Evolutionary conservation across 2,888 invertebrate species (phyloP), one percentile per base, ranked within the genome.

Genomic region (Deilephila porcellus): DNA sequence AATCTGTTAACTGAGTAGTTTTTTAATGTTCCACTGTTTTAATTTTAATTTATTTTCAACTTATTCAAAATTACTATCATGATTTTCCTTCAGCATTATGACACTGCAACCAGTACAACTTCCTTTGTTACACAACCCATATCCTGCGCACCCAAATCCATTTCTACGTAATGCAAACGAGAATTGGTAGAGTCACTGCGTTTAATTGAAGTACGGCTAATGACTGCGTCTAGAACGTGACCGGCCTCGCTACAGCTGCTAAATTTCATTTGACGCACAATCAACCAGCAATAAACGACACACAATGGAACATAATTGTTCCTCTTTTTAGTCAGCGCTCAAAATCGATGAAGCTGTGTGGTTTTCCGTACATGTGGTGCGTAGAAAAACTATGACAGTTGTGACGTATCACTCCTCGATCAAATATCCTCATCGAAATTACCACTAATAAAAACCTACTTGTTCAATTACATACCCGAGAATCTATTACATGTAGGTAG

Each of bases 201-300:
- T 25, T 25, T 53, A 63, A 73, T 74, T 71, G 60, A 71, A 76
- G 76, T 71, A 74, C 73, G 52, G 73, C 72, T 77, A 77, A 78
- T 75, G 72, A 73, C 71, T 25, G 70, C 64, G 32, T 71, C 63
- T 63, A 73, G 59, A 67, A 78, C 80, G 80, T 80, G 80, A 76
- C 53, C 77, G 0, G 80, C 71, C 52, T 78, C 45, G 17, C 25
- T 72, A 78, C 60, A 32, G 45, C 52, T 19, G 25, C 37, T 20
- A 34, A 75, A 75, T 75, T n/a, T 60, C 70, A 64, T 71, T 75
- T 78, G 78, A 77, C 79, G 74, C 74, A 74, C 72, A 64, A 72
- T 56, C 56, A 56, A 72, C 72, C 25, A 20, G 56, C 37, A 56
- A 59, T 37, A 59, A 63, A 64, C 37, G 11, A 59, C 64, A 45